Evolutionary conservation across 2,888 invertebrate species (phyloP).

Genomic region (Saturnia pavonia): DNA sequence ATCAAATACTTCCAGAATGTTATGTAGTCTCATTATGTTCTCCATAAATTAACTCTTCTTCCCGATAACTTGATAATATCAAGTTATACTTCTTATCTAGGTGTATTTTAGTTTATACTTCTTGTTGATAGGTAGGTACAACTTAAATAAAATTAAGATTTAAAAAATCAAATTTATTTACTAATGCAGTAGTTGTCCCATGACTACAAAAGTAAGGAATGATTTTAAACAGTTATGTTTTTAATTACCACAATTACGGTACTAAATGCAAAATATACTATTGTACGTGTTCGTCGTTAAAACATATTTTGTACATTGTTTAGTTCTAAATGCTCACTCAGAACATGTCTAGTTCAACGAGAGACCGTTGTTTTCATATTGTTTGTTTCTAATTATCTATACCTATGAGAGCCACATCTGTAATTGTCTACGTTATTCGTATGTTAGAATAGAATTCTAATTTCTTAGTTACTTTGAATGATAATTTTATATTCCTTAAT

Average conservation of each 20-base stretch:
- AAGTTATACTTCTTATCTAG: too few relatives aligned
- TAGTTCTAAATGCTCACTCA: background rate
- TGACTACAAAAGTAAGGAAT: background rate
- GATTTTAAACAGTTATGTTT: background rate
- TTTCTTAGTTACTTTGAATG: background rate
- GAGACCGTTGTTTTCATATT: conserved; percentile 1
- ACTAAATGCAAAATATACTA: conserved; percentile 1
- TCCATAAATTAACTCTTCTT: too few relatives aligned
- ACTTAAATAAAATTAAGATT: too few relatives aligned
- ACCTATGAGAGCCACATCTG: background rate
- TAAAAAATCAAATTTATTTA: background rate
- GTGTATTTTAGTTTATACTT: background rate
- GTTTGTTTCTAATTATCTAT: conserved; percentile 2
- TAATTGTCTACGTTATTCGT: conserved; percentile 1
- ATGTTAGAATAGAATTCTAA: background rate
- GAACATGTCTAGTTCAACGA: background rate
- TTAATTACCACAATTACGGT: background rate
- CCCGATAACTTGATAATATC: too few relatives aligned
- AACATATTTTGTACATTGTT: background rate
- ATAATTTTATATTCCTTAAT: background rate
- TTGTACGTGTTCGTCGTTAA: background rate
- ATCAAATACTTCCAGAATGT: too few relatives aligned
- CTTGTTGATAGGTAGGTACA: too few relatives aligned
- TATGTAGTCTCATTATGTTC: too few relatives aligned
- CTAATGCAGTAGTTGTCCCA: background rate